Conservation (phyloP, 2,113 vertebrate genomes). For the Oncorhynchus kisutch region DNA sequence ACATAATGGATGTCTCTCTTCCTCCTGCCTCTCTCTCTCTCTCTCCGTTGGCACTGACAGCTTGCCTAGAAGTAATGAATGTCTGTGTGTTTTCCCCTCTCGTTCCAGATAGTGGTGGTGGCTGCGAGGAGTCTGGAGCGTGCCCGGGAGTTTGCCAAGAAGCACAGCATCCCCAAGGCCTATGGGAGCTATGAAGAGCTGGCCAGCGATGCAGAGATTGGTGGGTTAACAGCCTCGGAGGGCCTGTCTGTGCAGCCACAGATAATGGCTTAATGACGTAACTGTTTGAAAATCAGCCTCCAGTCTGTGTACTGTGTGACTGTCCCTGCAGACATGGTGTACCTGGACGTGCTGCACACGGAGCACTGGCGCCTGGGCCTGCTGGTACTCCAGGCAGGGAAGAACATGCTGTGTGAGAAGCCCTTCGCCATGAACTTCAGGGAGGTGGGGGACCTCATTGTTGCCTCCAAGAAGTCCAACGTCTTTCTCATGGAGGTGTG, state of each 20-base stretch:
- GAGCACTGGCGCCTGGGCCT: conserved; percentile 60
- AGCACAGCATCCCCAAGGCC: conserved; percentile 66
- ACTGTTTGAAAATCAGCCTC: conserved; percentile 13
- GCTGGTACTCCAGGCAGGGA: conserved; percentile 70
- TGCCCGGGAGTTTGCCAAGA: conserved; percentile 70
- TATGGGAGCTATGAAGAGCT: conserved; percentile 76
- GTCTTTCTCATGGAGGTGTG: conserved; percentile 69
- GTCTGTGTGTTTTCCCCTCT: background rate
- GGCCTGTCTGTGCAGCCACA: conserved; percentile 4
- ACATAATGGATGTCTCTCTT: too few relatives aligned
- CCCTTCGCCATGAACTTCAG: conserved; percentile 76
- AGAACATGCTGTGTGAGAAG: conserved; percentile 81
- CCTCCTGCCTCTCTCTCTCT: too few relatives aligned
- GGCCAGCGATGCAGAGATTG: conserved; percentile 68
- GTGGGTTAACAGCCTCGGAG: conserved; percentile 50
- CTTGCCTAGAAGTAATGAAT: background rate
- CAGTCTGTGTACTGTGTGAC: background rate
- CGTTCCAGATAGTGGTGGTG: conserved; percentile 69
- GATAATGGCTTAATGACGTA: background rate
- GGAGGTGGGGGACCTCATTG: conserved; percentile 71
- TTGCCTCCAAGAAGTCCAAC: conserved; percentile 53
- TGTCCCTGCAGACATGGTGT: conserved; percentile 61
- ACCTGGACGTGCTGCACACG: conserved; percentile 63
- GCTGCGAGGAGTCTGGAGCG: conserved; percentile 66
- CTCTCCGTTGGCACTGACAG: background rate